These are phyloP conservation scores for Schrankia costaestrigalis DNA, from an alignment of 2,888 invertebrate genomes.

Conservation along the genomic window DNA sequence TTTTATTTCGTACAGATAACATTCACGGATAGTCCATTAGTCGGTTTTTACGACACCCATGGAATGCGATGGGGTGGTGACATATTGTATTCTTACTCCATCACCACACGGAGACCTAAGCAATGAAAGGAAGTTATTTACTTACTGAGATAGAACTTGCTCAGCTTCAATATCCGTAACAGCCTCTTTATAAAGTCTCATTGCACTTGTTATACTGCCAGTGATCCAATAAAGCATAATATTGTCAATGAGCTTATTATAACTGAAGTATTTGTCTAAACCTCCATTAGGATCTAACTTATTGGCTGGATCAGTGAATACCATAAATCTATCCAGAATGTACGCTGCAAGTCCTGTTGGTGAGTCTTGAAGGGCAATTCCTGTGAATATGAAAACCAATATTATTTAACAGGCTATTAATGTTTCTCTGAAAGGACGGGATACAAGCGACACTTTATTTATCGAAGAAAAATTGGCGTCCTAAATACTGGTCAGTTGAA, in stretches of 20 bases:
- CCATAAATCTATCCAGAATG: constrained; percentile 91
- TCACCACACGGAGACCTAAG: neutral
- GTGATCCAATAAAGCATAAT: constrained; percentile 79
- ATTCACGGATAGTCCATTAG: no score
- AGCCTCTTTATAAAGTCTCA: constrained; percentile 83
- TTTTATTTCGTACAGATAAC: no score
- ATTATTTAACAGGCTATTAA: neutral
- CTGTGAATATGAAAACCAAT: constrained; percentile 50
- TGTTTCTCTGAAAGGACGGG: neutral
- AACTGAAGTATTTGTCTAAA: constrained; percentile 60
- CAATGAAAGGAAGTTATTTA: constrained; percentile 5
- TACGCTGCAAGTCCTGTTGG: constrained; percentile 93
- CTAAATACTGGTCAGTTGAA: no score
- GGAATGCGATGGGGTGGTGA: no score
- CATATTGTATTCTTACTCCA: no score
- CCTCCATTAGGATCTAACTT: constrained; percentile 82
- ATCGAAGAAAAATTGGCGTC: neutral
- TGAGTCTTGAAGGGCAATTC: constrained; percentile 86
- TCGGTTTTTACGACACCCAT: no score
- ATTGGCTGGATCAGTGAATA: constrained; percentile 81
- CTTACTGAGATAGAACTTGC: constrained; percentile 61
- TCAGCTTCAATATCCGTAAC: constrained; percentile 49
- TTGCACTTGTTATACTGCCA: constrained; percentile 68
- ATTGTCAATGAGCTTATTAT: constrained; percentile 71
- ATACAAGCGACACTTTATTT: no score